Percentiles rank a stretch among this genome's conserved stretches.
Evolutionary conservation across 2,113 vertebrate species (phyloP).

Genomic region (Catharus minimus): DNA sequence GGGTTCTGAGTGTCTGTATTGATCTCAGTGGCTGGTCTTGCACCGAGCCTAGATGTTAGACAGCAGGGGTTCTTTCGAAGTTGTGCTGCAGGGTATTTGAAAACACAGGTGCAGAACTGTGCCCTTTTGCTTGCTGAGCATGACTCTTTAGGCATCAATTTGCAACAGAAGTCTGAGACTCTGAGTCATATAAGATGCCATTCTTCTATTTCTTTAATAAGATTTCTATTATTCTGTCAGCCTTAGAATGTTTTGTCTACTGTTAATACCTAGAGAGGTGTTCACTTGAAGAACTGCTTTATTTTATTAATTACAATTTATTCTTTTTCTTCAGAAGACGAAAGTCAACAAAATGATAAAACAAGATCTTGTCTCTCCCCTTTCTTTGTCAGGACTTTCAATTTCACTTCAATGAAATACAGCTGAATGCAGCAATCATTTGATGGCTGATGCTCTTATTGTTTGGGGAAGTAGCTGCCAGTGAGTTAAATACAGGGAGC

Average conservation of each 20-base stretch:
- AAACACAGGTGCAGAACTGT: neutral
- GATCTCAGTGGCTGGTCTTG: conserved; percentile 11
- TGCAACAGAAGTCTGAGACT: neutral
- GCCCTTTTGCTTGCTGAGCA: neutral
- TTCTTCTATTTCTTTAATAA: neutral
- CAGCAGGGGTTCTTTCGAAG: neutral
- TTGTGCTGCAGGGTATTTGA: neutral
- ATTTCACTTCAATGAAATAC: neutral
- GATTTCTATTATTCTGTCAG: neutral
- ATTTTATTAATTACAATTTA: neutral
- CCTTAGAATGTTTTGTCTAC: neutral
- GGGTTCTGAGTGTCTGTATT: conserved; percentile 16
- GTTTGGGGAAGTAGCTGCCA: neutral
- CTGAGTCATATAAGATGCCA: neutral
- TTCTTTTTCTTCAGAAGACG: neutral
- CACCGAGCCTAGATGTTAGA: neutral
- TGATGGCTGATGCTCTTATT: neutral
- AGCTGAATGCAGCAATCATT: neutral
- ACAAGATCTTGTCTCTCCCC: neutral
- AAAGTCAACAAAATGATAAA: neutral
- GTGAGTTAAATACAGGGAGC: conserved; percentile 13
- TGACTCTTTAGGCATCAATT: neutral
- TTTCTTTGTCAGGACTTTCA: neutral
- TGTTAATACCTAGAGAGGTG: neutral
- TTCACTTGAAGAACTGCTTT: neutral